Conservation (phyloP, 2,888 invertebrate genomes). For the Caenorhabditis angaria region DNA sequence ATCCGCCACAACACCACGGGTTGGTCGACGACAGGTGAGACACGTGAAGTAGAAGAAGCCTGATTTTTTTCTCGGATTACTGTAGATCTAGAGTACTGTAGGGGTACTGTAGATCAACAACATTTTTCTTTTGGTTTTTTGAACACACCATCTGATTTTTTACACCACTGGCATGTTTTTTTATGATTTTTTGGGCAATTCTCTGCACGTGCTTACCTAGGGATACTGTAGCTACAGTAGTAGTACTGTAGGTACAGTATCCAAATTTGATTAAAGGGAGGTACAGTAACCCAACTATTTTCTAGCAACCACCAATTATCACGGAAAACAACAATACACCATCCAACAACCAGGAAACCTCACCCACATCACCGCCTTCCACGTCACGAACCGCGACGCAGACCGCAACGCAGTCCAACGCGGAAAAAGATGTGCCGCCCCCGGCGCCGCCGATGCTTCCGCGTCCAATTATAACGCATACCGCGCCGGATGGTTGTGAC, state of each 20-base stretch:
- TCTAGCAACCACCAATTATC: conserved; percentile 14
- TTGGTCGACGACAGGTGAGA: conserved; percentile 44
- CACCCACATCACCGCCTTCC: conserved; percentile 11
- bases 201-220: conserved; percentile 8
- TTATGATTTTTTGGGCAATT: background rate
- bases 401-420: conserved; percentile 1
- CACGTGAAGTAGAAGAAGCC: conserved; percentile 19
- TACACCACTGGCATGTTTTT: background rate
- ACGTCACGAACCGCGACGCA: background rate
- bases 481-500: conserved; percentile 56
- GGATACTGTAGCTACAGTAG: background rate
- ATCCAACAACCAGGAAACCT: no score
- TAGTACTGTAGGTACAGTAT: no score
- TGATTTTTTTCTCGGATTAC: background rate
- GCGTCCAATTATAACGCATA: conserved; percentile 50
- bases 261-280: no score
- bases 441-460: conserved; percentile 59
- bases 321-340: conserved; percentile 37
- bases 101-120: conserved; percentile 8
- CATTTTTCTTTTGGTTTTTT: background rate
- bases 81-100: no score
- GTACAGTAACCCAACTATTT: background rate
- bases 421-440: conserved; percentile 54
- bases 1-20: conserved; percentile 52
- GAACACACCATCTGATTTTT: conserved; percentile 26